Evolutionary conservation across 2,113 vertebrate species (phyloP).

Genomic region (Brachyhypopomus gauderio): DNA sequence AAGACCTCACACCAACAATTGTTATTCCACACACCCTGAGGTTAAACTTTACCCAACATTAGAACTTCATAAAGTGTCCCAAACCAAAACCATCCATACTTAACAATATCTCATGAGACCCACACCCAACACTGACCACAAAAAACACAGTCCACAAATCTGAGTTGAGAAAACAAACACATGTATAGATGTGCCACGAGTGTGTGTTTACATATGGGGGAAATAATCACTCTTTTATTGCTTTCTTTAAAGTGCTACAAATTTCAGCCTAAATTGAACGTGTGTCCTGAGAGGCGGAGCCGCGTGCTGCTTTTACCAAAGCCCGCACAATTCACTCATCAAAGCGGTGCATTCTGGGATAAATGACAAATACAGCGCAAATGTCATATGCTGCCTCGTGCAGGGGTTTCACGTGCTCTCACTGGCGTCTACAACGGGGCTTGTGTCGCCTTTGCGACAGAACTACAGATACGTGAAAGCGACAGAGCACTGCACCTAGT

Average conservation of each 20-base stretch:
- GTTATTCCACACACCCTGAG: not conserved
- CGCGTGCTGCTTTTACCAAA: not conserved
- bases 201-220: conserved; percentile 66
- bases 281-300: conserved; percentile 52
- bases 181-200: conserved; percentile 59
- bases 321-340: not conserved
- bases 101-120: conserved; percentile 51
- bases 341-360: conserved; percentile 43
- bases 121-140: conserved; percentile 45
- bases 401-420: not conserved
- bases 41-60: conserved; percentile 25
- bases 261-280: conserved; percentile 67
- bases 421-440: not conserved
- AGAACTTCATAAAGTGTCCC: conserved; percentile 55
- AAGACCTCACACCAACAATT: conserved; percentile 35
- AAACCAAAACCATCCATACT: conserved; percentile 48
- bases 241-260: conserved; percentile 68
- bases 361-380: conserved; percentile 28
- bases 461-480: too few species aligned
- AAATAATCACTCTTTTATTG: conserved; percentile 68
- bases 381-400: conserved; percentile 3
- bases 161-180: conserved; percentile 68
- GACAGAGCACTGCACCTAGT: too few species aligned
- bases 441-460: too few species aligned
- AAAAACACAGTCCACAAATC: conserved; percentile 54